A percentile compares a stretch with the other conserved stretches of the same genome.
phyloP scores from a whole-genome alignment of 2,113 vertebrate genomes.

The Oceanites oceanicus region DNA sequence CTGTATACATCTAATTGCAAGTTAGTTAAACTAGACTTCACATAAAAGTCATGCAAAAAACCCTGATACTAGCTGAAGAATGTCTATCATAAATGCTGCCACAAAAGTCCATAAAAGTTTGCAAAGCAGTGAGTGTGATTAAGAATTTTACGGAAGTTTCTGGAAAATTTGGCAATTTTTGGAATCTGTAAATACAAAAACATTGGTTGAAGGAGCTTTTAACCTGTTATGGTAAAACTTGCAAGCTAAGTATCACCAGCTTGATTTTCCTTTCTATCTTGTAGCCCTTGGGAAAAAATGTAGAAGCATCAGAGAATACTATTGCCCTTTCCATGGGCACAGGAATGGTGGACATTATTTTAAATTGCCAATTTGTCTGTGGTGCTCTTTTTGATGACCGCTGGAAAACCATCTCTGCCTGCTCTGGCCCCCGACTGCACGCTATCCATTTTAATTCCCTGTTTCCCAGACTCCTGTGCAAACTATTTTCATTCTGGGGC shows the following conservation, averaged over 20 bases:
- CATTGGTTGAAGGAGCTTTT: neutral
- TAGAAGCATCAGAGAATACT: neutral
- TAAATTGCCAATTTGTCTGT: fast-evolving
- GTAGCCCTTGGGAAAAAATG: neutral
- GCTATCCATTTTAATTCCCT: neutral
- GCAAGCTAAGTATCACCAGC: neutral
- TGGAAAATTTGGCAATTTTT: neutral
- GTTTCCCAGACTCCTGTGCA: neutral
- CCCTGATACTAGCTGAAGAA: neutral
- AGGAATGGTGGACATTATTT: neutral
- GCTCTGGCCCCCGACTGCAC: neutral
- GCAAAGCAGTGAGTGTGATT: neutral
- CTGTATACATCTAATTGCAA: neutral
- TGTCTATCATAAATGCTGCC: neutral
- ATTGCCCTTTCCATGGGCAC: neutral
- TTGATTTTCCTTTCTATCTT: neutral
- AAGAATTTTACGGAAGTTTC: neutral
- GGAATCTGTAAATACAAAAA: neutral
- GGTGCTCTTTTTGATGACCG: neutral
- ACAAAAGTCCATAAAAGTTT: neutral
- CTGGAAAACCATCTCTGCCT: neutral
- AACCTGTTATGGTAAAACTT: neutral
- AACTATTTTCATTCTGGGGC: neutral
- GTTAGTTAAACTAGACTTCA: neutral
- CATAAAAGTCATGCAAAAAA: neutral